These are phyloP conservation scores for Melanotaenia boesemani DNA, from an alignment of 2,797 vertebrate genomes.

Conservation along the genomic window DNA sequence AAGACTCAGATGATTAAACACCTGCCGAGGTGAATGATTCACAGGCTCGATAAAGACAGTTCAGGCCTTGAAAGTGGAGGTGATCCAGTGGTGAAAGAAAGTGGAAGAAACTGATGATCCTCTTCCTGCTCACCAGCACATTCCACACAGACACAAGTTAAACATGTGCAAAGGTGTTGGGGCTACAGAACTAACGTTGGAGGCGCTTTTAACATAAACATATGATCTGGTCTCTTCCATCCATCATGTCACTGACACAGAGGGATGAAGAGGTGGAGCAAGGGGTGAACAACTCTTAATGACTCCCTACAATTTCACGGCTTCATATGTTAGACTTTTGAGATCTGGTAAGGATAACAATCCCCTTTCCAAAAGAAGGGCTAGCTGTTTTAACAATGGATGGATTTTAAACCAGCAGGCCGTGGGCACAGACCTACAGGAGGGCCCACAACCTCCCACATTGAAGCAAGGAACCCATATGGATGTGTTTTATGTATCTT, in stretches of 20 bases:
- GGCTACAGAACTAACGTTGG: constrained; percentile 35
- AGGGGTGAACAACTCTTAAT: constrained; percentile 12
- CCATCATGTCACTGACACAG: constrained; percentile 37
- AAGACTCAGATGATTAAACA: constrained; percentile 61
- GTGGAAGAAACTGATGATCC: constrained; percentile 2
- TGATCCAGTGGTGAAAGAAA: constrained; percentile 7
- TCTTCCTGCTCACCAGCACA: constrained; percentile 42
- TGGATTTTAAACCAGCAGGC: neutral
- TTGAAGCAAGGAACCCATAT: neutral
- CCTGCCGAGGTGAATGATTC: constrained; percentile 66
- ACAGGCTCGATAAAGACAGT: constrained; percentile 42
- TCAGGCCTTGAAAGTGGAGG: neutral
- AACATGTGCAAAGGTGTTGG: constrained; percentile 59
- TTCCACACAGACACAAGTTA: constrained; percentile 27
- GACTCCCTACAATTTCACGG: constrained; percentile 36
- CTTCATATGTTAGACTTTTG: constrained; percentile 17
- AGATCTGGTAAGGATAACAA: constrained; percentile 14
- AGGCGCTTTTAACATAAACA: constrained; percentile 50
- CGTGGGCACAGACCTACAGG: neutral
- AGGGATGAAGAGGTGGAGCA: constrained; percentile 19
- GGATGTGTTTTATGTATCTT: neutral
- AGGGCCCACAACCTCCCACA: neutral
- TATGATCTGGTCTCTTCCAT: constrained; percentile 53
- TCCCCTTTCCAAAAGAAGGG: neutral
- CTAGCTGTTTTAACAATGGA: neutral